These are phyloP conservation scores for Equus quagga DNA, from an alignment of 2,113 vertebrate species.

Conservation along the genomic window DNA sequence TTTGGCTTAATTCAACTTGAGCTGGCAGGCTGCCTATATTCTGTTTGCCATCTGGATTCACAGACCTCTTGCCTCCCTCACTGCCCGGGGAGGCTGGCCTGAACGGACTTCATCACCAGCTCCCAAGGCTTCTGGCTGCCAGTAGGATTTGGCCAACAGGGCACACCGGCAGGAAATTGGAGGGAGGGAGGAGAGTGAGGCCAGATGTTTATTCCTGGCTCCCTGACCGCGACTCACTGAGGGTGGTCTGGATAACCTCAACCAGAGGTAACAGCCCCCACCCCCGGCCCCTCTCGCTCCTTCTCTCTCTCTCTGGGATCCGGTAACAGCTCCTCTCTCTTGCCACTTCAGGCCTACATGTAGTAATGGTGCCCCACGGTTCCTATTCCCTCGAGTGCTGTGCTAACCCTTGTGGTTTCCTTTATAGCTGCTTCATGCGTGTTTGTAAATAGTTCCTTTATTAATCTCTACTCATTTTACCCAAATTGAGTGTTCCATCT, in stretches of 20 bases:
- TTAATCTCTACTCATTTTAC: not conserved
- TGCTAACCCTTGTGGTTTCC: not conserved
- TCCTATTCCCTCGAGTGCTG: not conserved
- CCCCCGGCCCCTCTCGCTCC: rapidly evolving
- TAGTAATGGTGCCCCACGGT: rapidly evolving
- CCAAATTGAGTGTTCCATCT: not conserved
- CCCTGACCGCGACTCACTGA: not conserved
- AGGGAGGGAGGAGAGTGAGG: not conserved
- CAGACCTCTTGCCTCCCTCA: no score
- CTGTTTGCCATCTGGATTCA: not conserved
- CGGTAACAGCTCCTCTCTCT: not conserved
- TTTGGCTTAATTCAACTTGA: not conserved
- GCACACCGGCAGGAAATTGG: rapidly evolving
- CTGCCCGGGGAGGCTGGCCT: not conserved
- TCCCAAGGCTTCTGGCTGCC: not conserved
- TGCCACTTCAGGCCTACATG: not conserved
- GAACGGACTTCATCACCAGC: not conserved
- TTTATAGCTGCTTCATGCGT: not conserved
- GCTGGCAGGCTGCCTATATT: no score
- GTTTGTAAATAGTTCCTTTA: not conserved
- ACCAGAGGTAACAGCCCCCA: not conserved
- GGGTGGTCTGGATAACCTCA: no score
- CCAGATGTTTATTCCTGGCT: no score
- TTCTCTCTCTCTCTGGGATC: no score
- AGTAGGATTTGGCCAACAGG: rapidly evolving